Evolutionary conservation across 2,888 invertebrate species (phyloP).

Genomic region (Drosophila hamatofila): DNA sequence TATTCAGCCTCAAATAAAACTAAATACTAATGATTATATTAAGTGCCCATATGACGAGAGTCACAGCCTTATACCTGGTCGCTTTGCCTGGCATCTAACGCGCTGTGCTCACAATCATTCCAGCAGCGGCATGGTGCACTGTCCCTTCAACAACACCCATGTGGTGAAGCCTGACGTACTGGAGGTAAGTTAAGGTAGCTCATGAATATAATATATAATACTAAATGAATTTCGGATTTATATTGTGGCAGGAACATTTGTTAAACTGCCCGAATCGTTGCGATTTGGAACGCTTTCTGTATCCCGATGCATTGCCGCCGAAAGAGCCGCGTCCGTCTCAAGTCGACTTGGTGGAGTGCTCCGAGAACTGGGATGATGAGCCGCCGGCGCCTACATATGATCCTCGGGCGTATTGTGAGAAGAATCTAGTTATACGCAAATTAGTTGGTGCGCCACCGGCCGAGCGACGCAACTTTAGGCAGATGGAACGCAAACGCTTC

Average conservation of each 20-base stretch:
- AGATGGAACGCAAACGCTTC: background rate
- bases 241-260: conserved; percentile 4
- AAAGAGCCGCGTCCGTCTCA: background rate
- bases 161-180: background rate
- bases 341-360: background rate
- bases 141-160: conserved; percentile 11
- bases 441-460: background rate
- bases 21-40: background rate
- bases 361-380: conserved; percentile 33
- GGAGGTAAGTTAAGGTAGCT: background rate
- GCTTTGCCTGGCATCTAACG: conserved; percentile 1
- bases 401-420: background rate
- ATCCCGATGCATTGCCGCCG: conserved; percentile 1
- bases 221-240: background rate
- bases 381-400: background rate
- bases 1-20: background rate
- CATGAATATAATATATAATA: background rate
- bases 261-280: background rate
- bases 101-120: conserved; percentile 20
- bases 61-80: background rate
- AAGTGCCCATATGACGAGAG: conserved; percentile 14
- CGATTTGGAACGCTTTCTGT: background rate
- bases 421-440: background rate
- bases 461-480: background rate
- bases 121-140: background rate